A percentile compares a stretch with the other conserved stretches of the same genome.
Evolutionary conservation across 1,140 invertebrate genomes (phyloP).

Genomic region (Listronotus oregonensis): DNA sequence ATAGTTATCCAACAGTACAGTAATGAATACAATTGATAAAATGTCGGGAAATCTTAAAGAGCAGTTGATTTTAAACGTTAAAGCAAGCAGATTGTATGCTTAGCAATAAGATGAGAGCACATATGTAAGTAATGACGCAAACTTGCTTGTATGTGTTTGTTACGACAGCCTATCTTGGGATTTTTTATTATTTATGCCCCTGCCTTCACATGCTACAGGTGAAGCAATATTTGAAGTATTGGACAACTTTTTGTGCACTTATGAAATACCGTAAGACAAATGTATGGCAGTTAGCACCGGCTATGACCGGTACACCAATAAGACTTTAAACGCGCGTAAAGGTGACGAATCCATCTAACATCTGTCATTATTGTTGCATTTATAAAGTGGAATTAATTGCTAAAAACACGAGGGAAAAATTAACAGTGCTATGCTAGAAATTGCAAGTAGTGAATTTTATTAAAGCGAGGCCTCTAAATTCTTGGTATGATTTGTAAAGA

Average conservation of each 20-base stretch:
- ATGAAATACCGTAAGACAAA: constrained; percentile 17
- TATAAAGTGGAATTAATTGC: constrained; percentile 48
- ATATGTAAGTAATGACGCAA: neutral
- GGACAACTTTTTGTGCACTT: constrained; percentile 7
- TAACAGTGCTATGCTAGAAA: too few species aligned
- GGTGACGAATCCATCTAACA: constrained; percentile 25
- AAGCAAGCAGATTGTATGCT: constrained; percentile 19
- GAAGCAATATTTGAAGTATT: constrained; percentile 15
- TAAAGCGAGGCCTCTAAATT: too few species aligned
- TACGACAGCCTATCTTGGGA: neutral
- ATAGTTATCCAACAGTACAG: neutral
- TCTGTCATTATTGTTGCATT: constrained; percentile 48
- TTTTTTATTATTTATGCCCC: neutral
- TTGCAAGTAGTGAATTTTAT: too few species aligned
- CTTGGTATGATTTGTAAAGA: too few species aligned
- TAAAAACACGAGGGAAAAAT: constrained; percentile 40
- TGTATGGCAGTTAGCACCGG: constrained; percentile 17
- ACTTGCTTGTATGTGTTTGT: neutral
- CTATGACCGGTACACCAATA: constrained; percentile 24
- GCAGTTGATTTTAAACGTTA: constrained; percentile 23
- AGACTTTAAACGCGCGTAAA: constrained; percentile 25
- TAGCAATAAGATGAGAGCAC: constrained; percentile 20
- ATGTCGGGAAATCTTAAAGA: constrained; percentile 23
- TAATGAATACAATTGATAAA: constrained; percentile 19
- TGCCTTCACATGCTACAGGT: neutral